Percentiles rank a stretch among this genome's conserved stretches.
phyloP scores from a whole-genome alignment of 1,140 invertebrate species.

The Augochlora pura region DNA sequence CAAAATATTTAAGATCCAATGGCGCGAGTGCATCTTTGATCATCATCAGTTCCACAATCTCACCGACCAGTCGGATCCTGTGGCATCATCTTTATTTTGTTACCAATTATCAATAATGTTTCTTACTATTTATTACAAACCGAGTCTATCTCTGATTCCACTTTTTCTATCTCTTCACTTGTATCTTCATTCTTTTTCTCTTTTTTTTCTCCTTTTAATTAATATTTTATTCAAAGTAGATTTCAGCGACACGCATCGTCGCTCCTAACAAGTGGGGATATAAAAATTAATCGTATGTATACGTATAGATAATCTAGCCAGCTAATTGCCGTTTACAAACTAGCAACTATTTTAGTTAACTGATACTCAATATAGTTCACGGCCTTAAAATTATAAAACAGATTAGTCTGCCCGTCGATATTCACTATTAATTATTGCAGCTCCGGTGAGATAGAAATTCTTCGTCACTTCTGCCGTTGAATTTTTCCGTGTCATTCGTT shows the following conservation, averaged over 20 bases:
- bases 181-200: no score
- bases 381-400: constrained; percentile 74
- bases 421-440: constrained; percentile 71
- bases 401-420: constrained; percentile 68
- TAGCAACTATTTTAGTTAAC: constrained; percentile 70
- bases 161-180: background rate
- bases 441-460: constrained; percentile 58
- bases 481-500: constrained; percentile 12
- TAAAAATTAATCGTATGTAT: constrained; percentile 72
- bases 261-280: constrained; percentile 71
- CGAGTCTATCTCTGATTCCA: constrained; percentile 32
- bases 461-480: constrained; percentile 16
- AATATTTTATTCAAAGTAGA: constrained; percentile 54
- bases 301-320: constrained; percentile 69
- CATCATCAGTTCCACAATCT: constrained; percentile 4
- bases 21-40: constrained; percentile 19
- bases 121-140: background rate
- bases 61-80: constrained; percentile 14
- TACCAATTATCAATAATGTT: background rate
- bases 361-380: constrained; percentile 71
- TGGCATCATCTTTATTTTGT: constrained; percentile 17
- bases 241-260: constrained; percentile 46
- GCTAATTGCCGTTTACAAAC: constrained; percentile 72
- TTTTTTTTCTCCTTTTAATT: background rate
- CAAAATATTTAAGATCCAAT: constrained; percentile 11